Base-by-base conservation (phyloP, 1,140 invertebrate genomes). In the Tigriopus japonicus region DNA sequence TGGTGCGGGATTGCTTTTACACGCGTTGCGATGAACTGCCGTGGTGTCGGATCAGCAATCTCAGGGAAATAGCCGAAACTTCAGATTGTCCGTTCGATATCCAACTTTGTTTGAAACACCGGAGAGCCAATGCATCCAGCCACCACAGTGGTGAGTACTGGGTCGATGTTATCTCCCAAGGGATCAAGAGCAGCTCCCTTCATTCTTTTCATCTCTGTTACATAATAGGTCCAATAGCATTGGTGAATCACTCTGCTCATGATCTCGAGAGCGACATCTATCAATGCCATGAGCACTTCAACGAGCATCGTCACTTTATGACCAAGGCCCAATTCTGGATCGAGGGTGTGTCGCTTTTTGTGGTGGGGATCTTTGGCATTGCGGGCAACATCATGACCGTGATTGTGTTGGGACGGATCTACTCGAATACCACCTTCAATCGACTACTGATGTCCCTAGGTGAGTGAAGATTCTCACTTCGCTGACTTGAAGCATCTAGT, bases 401-500 rank as follows among this genome's bases (percentile, higher is more conserved):
- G 28, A 40, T 58, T 42, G 55, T 58, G 7, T 23, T 58, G 17
- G 28, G 55, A 42, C 3, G 41, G 15, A 58, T 58, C 40, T 28
- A 58, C 55, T 41, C 55, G 1, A 58, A 58, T 23, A 58, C 41
- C 2, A 58, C 41, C 12, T 58, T 28, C 40, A 58, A 58, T n/a
- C 49, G 42, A 23, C 28, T 58, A 2, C 55, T 58, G 5, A 58
- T 58, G 55, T 41, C 55, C 12, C n/a, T 58, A 12, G 55, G 55
- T 58, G 35, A 54, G 35, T 54, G 17, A 35, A 35, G 3, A 49
- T 49, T 49, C 42, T 43, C 42, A 15, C 10, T 43, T 43, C 15
- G 10, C 15, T 43, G 10, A 43, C 15, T 10, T 43, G 42, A 43
- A 10, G 15, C 42, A 43, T 43, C 42, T 43, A 12, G 42, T n/a